Percentiles rank a stretch among this genome's conserved stretches.
Evolutionary conservation across 2,113 vertebrate genomes (phyloP).

Genomic region (Pollimyrus isidori): DNA sequence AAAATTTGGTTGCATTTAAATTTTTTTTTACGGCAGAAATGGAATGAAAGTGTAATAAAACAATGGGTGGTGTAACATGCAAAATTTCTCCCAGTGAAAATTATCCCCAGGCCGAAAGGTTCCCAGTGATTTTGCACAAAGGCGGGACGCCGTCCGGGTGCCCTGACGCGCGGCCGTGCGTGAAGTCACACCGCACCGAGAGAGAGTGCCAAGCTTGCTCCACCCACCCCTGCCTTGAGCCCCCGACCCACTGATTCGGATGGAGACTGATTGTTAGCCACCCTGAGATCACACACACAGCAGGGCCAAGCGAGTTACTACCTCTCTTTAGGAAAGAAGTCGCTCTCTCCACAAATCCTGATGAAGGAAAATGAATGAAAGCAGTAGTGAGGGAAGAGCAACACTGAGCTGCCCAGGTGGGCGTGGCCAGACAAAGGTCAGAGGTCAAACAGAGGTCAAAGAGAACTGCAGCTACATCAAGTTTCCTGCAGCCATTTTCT

Average conservation of each 20-base stretch:
- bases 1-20: not conserved
- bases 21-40: not conserved
- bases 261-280: not conserved
- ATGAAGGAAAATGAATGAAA: constrained; percentile 70
- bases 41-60: not conserved
- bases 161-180: constrained; percentile 33
- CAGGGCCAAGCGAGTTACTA: constrained; percentile 68
- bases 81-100: constrained; percentile 5
- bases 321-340: constrained; percentile 83
- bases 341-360: constrained; percentile 81
- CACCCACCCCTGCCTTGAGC: constrained; percentile 12
- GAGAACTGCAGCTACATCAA: not conserved
- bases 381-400: constrained; percentile 47
- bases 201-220: constrained; percentile 29
- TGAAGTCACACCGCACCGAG: constrained; percentile 29
- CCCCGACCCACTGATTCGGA: not conserved
- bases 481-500: constrained; percentile 5
- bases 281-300: constrained; percentile 51
- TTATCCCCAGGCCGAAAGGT: constrained; percentile 8
- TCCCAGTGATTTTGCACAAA: constrained; percentile 5
- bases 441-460: constrained; percentile 25
- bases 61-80: constrained; percentile 6
- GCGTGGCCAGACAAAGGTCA: constrained; percentile 20
- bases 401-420: constrained; percentile 38
- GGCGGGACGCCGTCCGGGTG: not conserved